phyloP scores from a whole-genome alignment of 2,113 vertebrate species.

The Anguilla japonica region DNA sequence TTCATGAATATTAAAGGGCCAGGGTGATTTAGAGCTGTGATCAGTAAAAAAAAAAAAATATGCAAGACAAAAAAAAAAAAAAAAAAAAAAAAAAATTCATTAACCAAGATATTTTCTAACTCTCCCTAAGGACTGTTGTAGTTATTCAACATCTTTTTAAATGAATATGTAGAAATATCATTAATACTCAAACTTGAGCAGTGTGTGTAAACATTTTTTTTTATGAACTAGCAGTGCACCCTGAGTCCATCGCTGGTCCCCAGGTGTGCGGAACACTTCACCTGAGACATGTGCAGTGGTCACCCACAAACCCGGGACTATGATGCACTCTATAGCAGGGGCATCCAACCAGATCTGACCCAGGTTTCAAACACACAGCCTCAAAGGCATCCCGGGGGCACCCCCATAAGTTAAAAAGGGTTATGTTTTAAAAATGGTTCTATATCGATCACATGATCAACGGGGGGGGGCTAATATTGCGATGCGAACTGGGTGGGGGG shows the following conservation, averaged over 20 bases:
- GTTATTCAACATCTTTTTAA: background rate
- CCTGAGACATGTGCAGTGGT: too few relatives aligned
- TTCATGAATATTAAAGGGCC: constrained; percentile 42
- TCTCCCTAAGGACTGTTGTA: background rate
- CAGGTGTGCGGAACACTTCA: too few relatives aligned
- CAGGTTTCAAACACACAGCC: too few relatives aligned
- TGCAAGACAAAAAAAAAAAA: background rate
- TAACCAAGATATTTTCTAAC: constrained; percentile 28
- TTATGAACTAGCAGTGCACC: background rate
- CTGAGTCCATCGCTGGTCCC: background rate
- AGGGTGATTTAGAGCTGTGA: constrained; percentile 16
- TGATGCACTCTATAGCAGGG: too few relatives aligned
- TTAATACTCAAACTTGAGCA: background rate
- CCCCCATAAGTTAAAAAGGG: too few relatives aligned
- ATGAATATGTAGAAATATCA: background rate
- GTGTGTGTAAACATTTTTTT: background rate
- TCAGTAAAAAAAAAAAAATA: constrained; percentile 24
- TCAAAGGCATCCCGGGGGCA: too few relatives aligned
- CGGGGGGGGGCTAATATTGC: too few relatives aligned
- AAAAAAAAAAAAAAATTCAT: constrained; percentile 20
- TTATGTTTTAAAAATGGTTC: too few relatives aligned
- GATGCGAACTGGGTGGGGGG: too few relatives aligned
- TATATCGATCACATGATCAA: too few relatives aligned
- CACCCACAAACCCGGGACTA: too few relatives aligned
- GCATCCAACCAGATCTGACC: too few relatives aligned